Percentiles rank a stretch among this genome's conserved stretches.
Conservation (phyloP, 2,888 invertebrate species). For the Mylabris sibirica region DNA sequence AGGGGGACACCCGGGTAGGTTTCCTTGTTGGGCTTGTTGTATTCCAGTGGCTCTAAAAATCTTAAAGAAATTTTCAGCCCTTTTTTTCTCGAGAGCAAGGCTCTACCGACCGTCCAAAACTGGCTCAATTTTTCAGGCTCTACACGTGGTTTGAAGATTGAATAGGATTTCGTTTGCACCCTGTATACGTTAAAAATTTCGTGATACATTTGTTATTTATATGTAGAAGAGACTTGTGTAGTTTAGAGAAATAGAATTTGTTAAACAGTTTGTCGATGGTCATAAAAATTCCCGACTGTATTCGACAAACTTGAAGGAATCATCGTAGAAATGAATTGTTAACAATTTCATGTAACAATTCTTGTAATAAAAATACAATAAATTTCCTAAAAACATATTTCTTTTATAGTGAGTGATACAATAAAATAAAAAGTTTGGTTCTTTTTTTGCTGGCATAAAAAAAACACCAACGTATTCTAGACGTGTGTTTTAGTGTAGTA, state of each 20-base stretch:
- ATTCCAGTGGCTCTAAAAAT: too few species aligned
- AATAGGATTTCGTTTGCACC: too few species aligned
- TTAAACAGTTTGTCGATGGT: background rate
- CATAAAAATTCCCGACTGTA: background rate
- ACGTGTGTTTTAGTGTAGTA: background rate
- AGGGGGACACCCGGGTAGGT: too few species aligned
- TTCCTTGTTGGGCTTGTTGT: too few species aligned
- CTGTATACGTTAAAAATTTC: background rate
- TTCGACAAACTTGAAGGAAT: background rate
- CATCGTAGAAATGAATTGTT: slow-evolving; percentile 1
- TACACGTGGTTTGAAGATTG: too few species aligned
- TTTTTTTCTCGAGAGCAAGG: too few species aligned
- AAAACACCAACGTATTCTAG: background rate
- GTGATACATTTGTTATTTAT: background rate
- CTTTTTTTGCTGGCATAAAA: background rate
- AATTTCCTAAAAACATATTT: background rate
- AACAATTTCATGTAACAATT: background rate
- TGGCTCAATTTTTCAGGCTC: too few species aligned
- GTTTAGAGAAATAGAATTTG: background rate
- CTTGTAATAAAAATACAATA: background rate
- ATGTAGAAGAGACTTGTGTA: background rate
- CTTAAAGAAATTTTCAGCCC: too few species aligned
- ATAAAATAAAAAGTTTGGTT: slow-evolving; percentile 25
- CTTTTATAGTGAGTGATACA: background rate
- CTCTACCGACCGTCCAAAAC: too few species aligned